Evolutionary conservation across 2,888 invertebrate species (phyloP), one percentile per base, ranked within the genome.

Genomic region (Dicranocentrus wangi): DNA sequence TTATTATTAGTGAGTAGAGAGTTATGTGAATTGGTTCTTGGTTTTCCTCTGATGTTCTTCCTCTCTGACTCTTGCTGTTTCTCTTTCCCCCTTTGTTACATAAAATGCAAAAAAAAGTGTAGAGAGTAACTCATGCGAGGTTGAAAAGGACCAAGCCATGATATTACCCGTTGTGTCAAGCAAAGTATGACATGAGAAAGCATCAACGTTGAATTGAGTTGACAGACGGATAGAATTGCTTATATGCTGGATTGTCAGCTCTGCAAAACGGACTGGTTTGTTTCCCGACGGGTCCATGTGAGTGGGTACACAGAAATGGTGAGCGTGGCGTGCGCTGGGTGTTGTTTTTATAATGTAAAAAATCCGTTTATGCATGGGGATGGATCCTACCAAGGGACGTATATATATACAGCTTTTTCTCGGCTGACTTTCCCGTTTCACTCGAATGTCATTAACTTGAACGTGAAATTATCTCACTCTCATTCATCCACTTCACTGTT

Each of bases 171-270:
- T 70, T 73, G 28, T 73, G 53, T 73, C 63, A 73, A 73, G 53
- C 55, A 72, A 63, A 39, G 73, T 65, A 65, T 65, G 65, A 73
- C 73, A 65, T 65, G 73, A 73, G 61, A 73, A 73, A 47, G 21
- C 65, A 63, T 53, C 65, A 39, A 42, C 53, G 39, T n/a, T 25
- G 55, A 73, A 23, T 73, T 32, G 73, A 65, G 73, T 65, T 73
- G 65, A 73, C 65, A 72, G 61, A 51, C 15, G 39, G 43, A n/a
- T 3, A 47, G 17, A 15, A 47, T 47, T 47, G n/a, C 10, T n/a
- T 55, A 21, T 72, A 55, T 71, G 70, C 58, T 39, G 39, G 39
- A 39, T 39, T 39, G 13, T 13, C 39, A 39, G 39, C 13, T 39
- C 5, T 39, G 39, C 39, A 60, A n/a, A n/a, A n/a, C n/a, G n/a